Evolutionary conservation across 2,888 invertebrate genomes (phyloP).

Genomic region (Cantharis nigra): DNA sequence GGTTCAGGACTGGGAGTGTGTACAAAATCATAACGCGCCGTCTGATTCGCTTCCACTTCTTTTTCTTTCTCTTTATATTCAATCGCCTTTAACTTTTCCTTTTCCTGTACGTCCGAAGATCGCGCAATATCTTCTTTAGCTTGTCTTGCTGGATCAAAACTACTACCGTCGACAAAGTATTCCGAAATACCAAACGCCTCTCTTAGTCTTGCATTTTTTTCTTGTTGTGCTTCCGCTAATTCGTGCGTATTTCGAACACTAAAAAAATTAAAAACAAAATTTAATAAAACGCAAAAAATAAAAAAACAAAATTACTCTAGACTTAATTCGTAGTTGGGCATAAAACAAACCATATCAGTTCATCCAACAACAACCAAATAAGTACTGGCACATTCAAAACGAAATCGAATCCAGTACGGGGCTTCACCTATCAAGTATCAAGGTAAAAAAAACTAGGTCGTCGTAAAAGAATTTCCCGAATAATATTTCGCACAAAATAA

Average conservation of each 20-base stretch:
- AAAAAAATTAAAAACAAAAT: conserved; percentile 40
- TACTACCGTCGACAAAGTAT: conserved; percentile 91
- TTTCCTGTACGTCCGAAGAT: conserved; percentile 55
- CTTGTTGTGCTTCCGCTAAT: conserved; percentile 93
- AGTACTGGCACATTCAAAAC: background rate
- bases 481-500: background rate
- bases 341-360: conserved; percentile 13
- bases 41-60: conserved; percentile 54
- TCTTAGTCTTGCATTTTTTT: conserved; percentile 90
- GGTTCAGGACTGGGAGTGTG: conserved; percentile 74
- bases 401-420: conserved; percentile 2
- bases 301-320: background rate
- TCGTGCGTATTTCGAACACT: conserved; percentile 96
- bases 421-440: conserved; percentile 1
- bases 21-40: conserved; percentile 72
- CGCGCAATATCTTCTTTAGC: conserved; percentile 63
- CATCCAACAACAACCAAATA: background rate
- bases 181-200: conserved; percentile 95
- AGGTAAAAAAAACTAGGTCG: background rate
- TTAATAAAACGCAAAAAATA: background rate
- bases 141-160: conserved; percentile 81
- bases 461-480: background rate
- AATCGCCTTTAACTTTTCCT: conserved; percentile 47
- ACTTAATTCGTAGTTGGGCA: background rate
- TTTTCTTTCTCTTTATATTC: conserved; percentile 58